phyloP scores from a whole-genome alignment of 2,888 invertebrate genomes.

The Eilema depressum region DNA sequence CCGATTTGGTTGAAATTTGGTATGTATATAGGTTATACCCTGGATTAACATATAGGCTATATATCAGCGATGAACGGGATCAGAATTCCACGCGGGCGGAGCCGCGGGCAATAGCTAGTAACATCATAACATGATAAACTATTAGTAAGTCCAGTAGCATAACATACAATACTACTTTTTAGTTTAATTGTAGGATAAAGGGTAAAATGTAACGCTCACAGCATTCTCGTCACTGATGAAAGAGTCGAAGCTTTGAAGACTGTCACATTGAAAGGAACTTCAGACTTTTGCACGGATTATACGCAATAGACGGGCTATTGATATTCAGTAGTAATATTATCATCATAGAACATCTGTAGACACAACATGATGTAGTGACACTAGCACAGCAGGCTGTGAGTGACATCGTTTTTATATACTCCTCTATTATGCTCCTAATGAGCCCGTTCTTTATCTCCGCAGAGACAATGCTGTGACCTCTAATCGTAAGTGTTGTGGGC shows the following conservation, averaged over 20 bases:
- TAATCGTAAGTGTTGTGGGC: not conserved
- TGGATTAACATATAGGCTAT: no score
- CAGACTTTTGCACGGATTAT: no score
- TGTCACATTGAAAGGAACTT: not conserved
- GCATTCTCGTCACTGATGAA: not conserved
- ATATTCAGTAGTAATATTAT: not conserved
- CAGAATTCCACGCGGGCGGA: no score
- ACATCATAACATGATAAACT: no score
- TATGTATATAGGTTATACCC: no score
- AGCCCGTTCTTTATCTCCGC: not conserved
- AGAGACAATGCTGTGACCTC: not conserved
- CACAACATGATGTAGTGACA: not conserved
- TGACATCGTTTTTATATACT: slow-evolving; percentile 4
- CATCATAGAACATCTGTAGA: not conserved
- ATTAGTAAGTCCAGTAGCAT: not conserved
- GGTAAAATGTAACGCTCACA: not conserved
- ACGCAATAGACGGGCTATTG: no score
- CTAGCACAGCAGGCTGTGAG: not conserved
- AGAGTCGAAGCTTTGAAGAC: not conserved
- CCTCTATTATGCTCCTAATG: slow-evolving; percentile 1
- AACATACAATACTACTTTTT: no score
- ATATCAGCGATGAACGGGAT: no score
- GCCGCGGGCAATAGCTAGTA: no score
- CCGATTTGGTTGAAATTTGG: no score
- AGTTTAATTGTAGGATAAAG: not conserved